Evolutionary conservation across 2,888 invertebrate genomes (phyloP).

Genomic region (Cyrtodaria siliqua): DNA sequence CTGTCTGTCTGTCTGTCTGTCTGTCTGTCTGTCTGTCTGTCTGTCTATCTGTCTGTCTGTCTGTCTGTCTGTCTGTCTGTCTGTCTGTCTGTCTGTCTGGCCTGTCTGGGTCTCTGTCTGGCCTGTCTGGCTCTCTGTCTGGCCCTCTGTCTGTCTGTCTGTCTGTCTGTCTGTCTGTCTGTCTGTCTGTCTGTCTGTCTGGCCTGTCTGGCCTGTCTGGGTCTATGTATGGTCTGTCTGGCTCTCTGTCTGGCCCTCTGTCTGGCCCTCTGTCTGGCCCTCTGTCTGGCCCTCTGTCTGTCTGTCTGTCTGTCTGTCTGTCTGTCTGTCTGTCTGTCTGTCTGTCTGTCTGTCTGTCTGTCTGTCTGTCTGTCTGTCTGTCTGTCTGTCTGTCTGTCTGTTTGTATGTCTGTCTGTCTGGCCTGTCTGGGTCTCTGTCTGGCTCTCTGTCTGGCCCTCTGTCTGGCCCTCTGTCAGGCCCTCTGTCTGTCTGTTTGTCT

Average conservation of each 20-base stretch:
- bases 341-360: conserved; percentile 9
- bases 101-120: too few species aligned
- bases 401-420: not conserved
- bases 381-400: conserved; percentile 4
- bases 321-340: conserved; percentile 18
- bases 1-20: too few species aligned
- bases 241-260: conserved; percentile 7
- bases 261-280: conserved; percentile 4
- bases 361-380: conserved; percentile 6
- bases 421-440: not conserved
- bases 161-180: conserved; percentile 14
- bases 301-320: not conserved
- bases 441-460: too few species aligned
- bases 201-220: too few species aligned
- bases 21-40: too few species aligned
- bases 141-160: conserved; percentile 2
- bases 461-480: too few species aligned
- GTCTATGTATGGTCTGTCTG: too few species aligned
- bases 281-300: conserved; percentile 13
- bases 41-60: too few species aligned
- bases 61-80: too few species aligned
- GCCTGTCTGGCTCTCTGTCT: too few species aligned
- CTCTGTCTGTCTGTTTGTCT: too few species aligned
- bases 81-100: too few species aligned
- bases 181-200: conserved; percentile 21